Evolutionary conservation across 2,797 vertebrate species (phyloP).

Genomic region (Onychomys torridus): DNA sequence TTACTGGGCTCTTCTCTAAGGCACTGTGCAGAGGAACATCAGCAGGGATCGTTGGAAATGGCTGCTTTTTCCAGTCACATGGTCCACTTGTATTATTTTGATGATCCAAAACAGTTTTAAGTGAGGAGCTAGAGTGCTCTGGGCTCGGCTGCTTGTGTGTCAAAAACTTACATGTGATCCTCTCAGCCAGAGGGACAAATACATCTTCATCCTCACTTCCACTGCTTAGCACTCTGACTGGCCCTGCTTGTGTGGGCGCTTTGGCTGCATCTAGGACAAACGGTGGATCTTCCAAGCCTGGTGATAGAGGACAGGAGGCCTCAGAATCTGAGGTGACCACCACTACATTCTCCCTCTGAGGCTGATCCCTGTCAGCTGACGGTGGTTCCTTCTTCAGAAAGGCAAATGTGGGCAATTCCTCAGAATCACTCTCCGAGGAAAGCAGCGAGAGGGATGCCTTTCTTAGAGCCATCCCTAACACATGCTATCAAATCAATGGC

Average conservation of each 20-base stretch:
- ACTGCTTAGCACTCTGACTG: constrained; percentile 87
- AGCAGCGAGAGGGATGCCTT: constrained; percentile 59
- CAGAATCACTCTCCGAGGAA: constrained; percentile 85
- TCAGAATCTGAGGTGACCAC: constrained; percentile 67
- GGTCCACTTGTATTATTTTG: background rate
- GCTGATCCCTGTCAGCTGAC: constrained; percentile 32
- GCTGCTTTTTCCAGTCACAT: accelerated
- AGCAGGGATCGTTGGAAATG: background rate
- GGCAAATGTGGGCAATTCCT: constrained; percentile 89
- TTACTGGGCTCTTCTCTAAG: background rate
- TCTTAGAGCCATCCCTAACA: constrained; percentile 78
- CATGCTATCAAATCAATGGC: background rate
- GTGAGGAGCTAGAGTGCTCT: background rate
- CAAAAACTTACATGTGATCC: constrained; percentile 80
- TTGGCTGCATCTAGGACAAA: background rate
- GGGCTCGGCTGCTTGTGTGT: background rate
- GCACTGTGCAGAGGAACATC: background rate
- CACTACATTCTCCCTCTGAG: constrained; percentile 45
- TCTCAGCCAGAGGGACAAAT: constrained; percentile 86
- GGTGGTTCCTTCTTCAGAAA: constrained; percentile 84
- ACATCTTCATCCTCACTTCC: constrained; percentile 88
- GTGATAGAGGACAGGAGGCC: background rate
- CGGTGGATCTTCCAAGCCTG: background rate
- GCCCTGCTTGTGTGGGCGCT: background rate
- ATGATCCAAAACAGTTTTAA: background rate